Conservation (phyloP, 2,888 invertebrate species). For the Aspidiotus rigidus region DNA sequence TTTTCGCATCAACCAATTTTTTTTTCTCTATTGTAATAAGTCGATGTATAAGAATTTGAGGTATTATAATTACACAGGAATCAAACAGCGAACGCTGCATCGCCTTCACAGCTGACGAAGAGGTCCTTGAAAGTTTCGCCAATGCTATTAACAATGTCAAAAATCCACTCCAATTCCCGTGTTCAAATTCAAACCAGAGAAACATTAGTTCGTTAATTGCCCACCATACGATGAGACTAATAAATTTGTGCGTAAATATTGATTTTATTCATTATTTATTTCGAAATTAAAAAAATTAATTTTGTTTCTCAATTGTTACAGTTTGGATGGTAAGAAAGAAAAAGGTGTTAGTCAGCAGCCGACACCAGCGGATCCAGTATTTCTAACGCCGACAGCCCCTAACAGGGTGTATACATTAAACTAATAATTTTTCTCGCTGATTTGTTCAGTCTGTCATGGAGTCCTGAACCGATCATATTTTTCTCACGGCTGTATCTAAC, state of each 20-base stretch:
- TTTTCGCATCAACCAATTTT: slow-evolving; percentile 2
- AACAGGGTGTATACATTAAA: slow-evolving; percentile 2
- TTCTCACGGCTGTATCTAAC: too few relatives aligned
- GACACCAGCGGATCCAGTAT: slow-evolving; percentile 2
- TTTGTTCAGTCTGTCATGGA: neutral
- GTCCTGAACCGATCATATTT: too few relatives aligned
- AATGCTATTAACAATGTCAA: slow-evolving; percentile 4
- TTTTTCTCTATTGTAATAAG: neutral
- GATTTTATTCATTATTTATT: slow-evolving; percentile 4
- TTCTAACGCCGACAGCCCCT: slow-evolving; percentile 2
- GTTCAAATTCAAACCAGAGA: neutral
- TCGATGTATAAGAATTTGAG: neutral
- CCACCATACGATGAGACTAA: slow-evolving; percentile 2
- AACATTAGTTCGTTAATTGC: neutral
- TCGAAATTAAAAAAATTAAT: slow-evolving; percentile 3
- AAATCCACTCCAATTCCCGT: neutral
- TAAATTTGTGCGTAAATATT: slow-evolving; percentile 4
- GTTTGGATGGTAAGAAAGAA: neutral
- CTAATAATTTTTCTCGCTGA: slow-evolving; percentile 2
- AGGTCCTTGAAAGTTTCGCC: slow-evolving; percentile 4
- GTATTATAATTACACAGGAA: slow-evolving; percentile 2
- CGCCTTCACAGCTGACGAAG: slow-evolving; percentile 2
- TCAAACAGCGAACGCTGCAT: slow-evolving; percentile 4
- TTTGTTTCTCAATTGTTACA: slow-evolving; percentile 4
- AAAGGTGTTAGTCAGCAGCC: neutral